Conservation (phyloP, 2,797 vertebrate genomes). For the Epinephelus awoara region DNA sequence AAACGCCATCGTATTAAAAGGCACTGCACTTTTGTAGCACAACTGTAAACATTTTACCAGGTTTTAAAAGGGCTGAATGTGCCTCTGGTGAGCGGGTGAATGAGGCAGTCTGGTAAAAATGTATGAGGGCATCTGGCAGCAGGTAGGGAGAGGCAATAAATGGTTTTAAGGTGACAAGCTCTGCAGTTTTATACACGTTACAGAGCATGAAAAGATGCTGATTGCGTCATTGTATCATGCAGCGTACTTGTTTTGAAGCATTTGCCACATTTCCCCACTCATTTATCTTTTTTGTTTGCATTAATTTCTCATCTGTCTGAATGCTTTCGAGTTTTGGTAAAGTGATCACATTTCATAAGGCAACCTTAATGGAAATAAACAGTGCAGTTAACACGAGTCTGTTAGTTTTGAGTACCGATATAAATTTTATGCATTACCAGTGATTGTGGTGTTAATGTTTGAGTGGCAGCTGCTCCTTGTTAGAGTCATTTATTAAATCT, state of each 20-base stretch:
- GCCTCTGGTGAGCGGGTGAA: no score
- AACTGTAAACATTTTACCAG: no score
- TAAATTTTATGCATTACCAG: slow-evolving; percentile 16
- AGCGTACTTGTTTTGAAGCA: not conserved
- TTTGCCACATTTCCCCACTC: not conserved
- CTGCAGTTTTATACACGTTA: not conserved
- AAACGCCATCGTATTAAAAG: no score
- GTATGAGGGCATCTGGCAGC: no score
- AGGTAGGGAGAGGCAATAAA: no score
- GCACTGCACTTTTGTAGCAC: no score
- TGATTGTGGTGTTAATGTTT: slow-evolving; percentile 38
- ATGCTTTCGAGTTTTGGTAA: not conserved
- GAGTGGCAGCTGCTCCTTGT: slow-evolving; percentile 74
- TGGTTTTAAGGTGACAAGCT: no score
- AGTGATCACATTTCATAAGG: not conserved
- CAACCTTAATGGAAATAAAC: slow-evolving; percentile 1
- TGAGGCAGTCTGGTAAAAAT: no score
- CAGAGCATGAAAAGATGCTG: not conserved
- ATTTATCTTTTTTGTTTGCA: not conserved
- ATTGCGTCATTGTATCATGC: not conserved
- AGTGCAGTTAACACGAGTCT: not conserved
- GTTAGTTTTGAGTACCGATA: slow-evolving; percentile 3
- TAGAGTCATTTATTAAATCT: slow-evolving; percentile 70
- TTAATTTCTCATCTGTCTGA: not conserved
- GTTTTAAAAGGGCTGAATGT: no score